Evolutionary conservation across 2,888 invertebrate genomes (phyloP), one percentile per base, ranked within the genome.

Genomic region (Dicyrtoma fusca): DNA sequence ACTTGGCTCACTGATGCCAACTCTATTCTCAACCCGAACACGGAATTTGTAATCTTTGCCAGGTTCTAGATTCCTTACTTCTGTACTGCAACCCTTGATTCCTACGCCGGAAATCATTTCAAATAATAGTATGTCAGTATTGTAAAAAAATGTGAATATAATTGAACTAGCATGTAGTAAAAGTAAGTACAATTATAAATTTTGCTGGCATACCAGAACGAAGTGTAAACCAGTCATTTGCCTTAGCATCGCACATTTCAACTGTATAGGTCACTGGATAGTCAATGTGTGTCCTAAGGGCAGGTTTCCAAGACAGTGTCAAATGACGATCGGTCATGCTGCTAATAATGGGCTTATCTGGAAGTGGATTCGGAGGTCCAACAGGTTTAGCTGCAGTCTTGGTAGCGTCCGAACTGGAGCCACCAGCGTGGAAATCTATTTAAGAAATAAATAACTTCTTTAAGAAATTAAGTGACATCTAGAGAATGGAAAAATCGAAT

Each of bases 31-130:
- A 1, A 98, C 98, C 47, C 97, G 88, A 49, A 98, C 89, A 74
- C 99, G 88, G 87, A 97, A 96, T 84, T 92, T 91, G 85, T 99
- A 99, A 85, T 97, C 97, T 76, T 92, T 88, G 86, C 94, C 93
- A 0, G 97, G 95, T 82, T 94, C 91, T 76, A 98, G 85, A 84
- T 94, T 93, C 76, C 91, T 88, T 73, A 97, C 91, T 82, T 95
- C 95, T 11, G 69, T 72, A 25, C 63, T 44, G 59, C 69, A 69
- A n/a, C 69, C 64, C 44, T 69, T 69, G 61, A 72, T 72, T 34
- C 70, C 70, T 63, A n/a, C 10, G n/a, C 17, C n/a, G 21, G n/a
- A 51, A 19, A n/a, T 51, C 51, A 51, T 17, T 49, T 17, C 11
- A 49, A 49, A 49, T 51, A 1, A 19, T n/a, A n/a, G n/a, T n/a